Base-by-base conservation (phyloP, 2,888 invertebrate genomes). In the Synanthedon vespiformis region DNA sequence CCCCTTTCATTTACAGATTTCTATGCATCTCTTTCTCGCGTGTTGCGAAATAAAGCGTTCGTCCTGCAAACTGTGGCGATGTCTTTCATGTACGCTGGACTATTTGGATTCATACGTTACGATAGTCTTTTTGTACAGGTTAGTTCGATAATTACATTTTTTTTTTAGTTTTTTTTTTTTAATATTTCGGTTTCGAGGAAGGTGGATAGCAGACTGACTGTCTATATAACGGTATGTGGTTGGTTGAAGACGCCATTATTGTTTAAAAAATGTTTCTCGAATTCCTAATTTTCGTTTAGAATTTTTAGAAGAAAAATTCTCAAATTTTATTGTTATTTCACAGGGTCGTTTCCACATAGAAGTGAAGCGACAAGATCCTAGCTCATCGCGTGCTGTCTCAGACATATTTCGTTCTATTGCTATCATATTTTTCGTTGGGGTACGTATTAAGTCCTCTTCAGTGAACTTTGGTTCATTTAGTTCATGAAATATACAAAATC, bases 381-480 rank as follows among this genome's bases (percentile, higher is more conserved):
- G 78, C 4, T 77, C 79, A 0, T 76, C 80, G 0, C 61, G 82
- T 2, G 66, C 64, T 0, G 65, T 79, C 22, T 70, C 74, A 6
- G 80, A 80, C 51, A 70, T 84, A 44, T 82, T 83, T 57, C 67
- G 84, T 2, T 71, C 85, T 0, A 62, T 86, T 11, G 79, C 84
- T 59, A 78, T 86, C 57, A 75, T 86, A 40, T 85, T 81, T 66
- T 83, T 85, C 40, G 74, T 85, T 1, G 74, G 79, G 71, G 86
- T 85, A 64, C 71, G 75, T 51, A 34, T 13, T 40, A 10, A 34
- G 34, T 34, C 8, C 34, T 34, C 3, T 34, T 34, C 10, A 2
- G 10, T 34, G 1, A 34, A 34, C 6, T 34, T 34, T 34, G 27
- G 8, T 10, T 34, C 10, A 34, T 34, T 34, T 34, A 34, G 27